phyloP scores from a whole-genome alignment of 2,113 vertebrate species.

The Sylvia atricapilla region DNA sequence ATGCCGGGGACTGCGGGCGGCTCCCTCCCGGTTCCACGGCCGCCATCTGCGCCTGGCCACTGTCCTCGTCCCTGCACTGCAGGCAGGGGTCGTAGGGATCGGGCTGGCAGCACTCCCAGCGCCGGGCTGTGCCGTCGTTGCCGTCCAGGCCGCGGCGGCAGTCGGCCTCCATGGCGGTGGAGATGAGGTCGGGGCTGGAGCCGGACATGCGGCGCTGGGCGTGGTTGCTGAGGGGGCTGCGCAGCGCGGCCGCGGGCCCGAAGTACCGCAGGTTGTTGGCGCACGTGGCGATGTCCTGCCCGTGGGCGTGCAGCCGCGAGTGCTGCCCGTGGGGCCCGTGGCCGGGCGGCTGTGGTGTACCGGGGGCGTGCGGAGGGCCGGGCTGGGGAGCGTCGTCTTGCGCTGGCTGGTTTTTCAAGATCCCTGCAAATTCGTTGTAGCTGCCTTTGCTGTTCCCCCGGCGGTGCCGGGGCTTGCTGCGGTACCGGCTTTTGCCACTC shows the following conservation, averaged over 20 bases:
- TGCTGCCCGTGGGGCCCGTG: constrained; percentile 61
- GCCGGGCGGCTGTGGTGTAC: constrained; percentile 44
- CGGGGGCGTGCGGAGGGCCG: background rate
- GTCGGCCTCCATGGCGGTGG: constrained; percentile 83
- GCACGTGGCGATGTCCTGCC: constrained; percentile 88
- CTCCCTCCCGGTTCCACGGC: background rate
- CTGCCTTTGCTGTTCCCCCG: constrained; percentile 95
- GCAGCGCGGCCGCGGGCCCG: constrained; percentile 91
- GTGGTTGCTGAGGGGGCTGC: constrained; percentile 93
- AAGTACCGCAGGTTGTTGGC: constrained; percentile 94
- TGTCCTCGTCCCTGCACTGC: constrained; percentile 72
- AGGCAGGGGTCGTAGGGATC: constrained; percentile 83
- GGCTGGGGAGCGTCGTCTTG: constrained; percentile 71
- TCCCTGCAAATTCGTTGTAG: constrained; percentile 85
- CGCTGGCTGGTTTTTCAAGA: constrained; percentile 77
- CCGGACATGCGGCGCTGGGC: constrained; percentile 85
- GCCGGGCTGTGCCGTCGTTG: constrained; percentile 10
- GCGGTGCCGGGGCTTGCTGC: constrained; percentile 94
- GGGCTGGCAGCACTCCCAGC: constrained; percentile 82
- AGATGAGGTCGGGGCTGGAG: constrained; percentile 92
- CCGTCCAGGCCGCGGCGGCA: constrained; percentile 72
- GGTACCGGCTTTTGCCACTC: constrained; percentile 87
- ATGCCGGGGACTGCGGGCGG: constrained; percentile 71
- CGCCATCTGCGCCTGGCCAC: background rate
- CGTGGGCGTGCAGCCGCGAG: constrained; percentile 76